Evolutionary conservation across 2,113 vertebrate genomes (phyloP).

Genomic region (Coptodon bakossiorum): DNA sequence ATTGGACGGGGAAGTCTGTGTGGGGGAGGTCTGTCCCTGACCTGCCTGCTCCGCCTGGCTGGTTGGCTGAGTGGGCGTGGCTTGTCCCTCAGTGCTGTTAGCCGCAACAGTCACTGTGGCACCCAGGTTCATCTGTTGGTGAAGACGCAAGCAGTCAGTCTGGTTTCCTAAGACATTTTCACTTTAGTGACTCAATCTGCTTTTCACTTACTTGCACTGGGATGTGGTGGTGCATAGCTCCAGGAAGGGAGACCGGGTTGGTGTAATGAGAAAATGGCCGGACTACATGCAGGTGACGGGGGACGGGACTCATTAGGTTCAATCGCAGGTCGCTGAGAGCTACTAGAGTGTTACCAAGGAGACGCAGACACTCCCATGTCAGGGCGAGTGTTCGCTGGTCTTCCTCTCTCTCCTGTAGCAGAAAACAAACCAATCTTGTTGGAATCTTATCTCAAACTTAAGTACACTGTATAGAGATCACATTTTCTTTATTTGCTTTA

Average conservation of each 20-base stretch:
- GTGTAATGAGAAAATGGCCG: conserved; percentile 87
- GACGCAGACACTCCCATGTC: conserved; percentile 82
- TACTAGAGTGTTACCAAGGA: conserved; percentile 85
- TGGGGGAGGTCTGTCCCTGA: conserved; percentile 68
- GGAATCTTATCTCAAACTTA: neutral
- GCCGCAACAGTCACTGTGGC: conserved; percentile 82
- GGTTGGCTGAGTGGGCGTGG: conserved; percentile 50
- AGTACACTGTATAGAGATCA: neutral
- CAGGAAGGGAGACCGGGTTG: conserved; percentile 77
- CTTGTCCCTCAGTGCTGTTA: conserved; percentile 73
- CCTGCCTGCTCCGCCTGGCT: conserved; percentile 66
- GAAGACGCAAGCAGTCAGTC: neutral
- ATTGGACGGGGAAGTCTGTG: conserved; percentile 67
- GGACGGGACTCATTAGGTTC: conserved; percentile 79
- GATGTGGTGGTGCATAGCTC: conserved; percentile 80
- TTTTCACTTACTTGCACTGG: conserved; percentile 71
- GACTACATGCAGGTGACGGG: conserved; percentile 85
- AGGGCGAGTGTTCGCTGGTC: conserved; percentile 82
- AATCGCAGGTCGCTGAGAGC: conserved; percentile 85
- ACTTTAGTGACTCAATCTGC: neutral
- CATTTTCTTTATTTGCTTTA: neutral
- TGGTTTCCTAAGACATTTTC: neutral
- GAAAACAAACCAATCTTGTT: neutral
- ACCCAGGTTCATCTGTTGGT: conserved; percentile 82
- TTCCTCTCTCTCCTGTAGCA: conserved; percentile 78